These are phyloP conservation scores for Hoplostethus mediterraneus DNA, from an alignment of 2,797 vertebrate species.

Conservation along the genomic window DNA sequence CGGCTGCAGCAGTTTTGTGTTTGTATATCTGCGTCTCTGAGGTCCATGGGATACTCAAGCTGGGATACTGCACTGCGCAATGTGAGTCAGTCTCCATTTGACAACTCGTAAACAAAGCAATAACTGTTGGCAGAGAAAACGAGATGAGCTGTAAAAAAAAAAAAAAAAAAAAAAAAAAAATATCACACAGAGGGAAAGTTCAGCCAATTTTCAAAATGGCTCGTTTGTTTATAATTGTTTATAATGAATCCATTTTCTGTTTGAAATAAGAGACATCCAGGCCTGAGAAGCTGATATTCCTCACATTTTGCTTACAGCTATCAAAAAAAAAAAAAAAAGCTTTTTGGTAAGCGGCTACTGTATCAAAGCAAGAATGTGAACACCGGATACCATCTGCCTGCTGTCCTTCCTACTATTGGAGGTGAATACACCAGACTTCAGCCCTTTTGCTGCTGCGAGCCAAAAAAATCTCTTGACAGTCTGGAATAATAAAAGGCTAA, in stretches of 20 bases:
- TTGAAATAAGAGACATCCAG: conserved; percentile 27
- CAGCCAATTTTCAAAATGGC: conserved; percentile 21
- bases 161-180: too few relatives aligned
- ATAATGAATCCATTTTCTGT: not conserved
- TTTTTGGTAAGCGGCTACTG: too few relatives aligned
- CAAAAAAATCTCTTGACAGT: not conserved
- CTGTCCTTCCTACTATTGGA: not conserved
- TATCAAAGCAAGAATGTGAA: too few relatives aligned
- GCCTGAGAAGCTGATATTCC: conserved; percentile 23
- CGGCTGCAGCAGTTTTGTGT: conserved; percentile 23
- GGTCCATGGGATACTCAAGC: conserved; percentile 5
- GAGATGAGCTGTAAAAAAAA: conserved; percentile 23
- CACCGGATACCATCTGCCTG: too few relatives aligned
- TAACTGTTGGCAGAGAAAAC: conserved; percentile 28
- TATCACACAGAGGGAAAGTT: not conserved
- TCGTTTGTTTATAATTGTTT: not conserved
- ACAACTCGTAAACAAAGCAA: conserved; percentile 58
- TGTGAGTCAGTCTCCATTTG: conserved; percentile 42
- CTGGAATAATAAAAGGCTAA: too few relatives aligned
- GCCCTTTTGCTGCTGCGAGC: not conserved
- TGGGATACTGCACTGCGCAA: conserved; percentile 7
- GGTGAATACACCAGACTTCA: not conserved
- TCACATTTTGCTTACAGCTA: too few relatives aligned
- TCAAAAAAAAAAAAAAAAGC: too few relatives aligned
- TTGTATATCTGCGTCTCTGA: conserved; percentile 6